Evolutionary conservation across 1,140 invertebrate species (phyloP), one percentile per base, ranked within the genome.

Genomic region (Archegozetes longisetosus): DNA sequence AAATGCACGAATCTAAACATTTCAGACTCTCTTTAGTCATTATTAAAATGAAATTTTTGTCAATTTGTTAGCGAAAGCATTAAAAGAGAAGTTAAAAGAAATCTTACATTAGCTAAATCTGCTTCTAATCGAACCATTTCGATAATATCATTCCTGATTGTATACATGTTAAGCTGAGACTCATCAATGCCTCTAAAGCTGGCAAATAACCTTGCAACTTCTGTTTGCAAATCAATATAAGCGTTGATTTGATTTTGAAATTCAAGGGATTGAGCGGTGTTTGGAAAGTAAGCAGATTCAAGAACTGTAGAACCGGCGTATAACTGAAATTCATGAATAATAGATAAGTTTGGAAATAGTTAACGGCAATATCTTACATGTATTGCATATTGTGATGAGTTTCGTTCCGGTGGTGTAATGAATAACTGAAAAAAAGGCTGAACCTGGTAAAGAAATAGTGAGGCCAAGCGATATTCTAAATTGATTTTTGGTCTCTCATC

Each of bases 341-440:
- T 64, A 61, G 46, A 65, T 24, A 68, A 60, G 60, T 65, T 70
- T 62, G 3, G 58, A 65, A 40, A 61, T 57, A 60, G 71, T 27
- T n/a, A 40, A 53, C 47, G 67, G 56, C n/a, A n/a, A 69, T 65
- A 26, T 70, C 62, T 71, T 70, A 72, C 70, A 69, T 71, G 69
- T 28, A 75, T 62, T 6, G 77, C 72, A 63, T 78, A 77, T 47
- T 70, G 66, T 1, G 71, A 70, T 0, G 76, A 72, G 64, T 79
- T 75, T 60, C 74, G 74, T 58, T 78, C 76, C 62, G 78, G 77
- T 0, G 76, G 70, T 1, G 71, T 70, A 3, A 79, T 73, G 66
- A 73, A 75, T 24, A 73, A 67, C 32, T 77, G 71, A 54, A 79
- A 71, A 23, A 80, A 68, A 1, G 74, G 72, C 59, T 76, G 73